Percentiles rank a stretch among this genome's conserved stretches.
Conservation (phyloP, 2,113 vertebrate species). For the Thalassarche chlororhynchos region DNA sequence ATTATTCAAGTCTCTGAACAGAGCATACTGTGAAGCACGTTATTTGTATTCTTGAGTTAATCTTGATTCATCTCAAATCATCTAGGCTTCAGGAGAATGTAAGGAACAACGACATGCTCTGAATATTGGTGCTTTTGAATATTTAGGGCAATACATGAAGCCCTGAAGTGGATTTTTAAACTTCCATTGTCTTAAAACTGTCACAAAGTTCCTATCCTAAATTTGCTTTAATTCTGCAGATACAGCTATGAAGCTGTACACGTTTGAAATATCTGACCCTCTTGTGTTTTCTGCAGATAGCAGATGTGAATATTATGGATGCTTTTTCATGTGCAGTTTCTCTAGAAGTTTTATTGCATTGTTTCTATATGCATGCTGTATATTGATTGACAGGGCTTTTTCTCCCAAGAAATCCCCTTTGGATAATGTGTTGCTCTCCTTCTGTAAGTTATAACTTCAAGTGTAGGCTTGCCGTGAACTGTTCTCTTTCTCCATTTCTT, state of each 20-base stretch:
- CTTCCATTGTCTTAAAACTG: neutral
- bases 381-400: neutral
- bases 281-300: neutral
- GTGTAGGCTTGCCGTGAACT: neutral
- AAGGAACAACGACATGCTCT: neutral
- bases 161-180: neutral
- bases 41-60: neutral
- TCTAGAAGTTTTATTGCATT: neutral
- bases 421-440: neutral
- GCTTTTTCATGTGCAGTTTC: neutral
- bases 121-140: neutral
- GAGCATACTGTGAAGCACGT: neutral
- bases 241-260: neutral
- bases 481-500: neutral
- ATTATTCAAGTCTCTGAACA: neutral
- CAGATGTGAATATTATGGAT: neutral
- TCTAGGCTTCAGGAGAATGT: neutral
- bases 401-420: neutral
- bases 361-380: accelerated
- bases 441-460: neutral
- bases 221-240: neutral
- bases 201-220: neutral
- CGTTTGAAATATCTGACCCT: neutral
- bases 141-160: neutral
- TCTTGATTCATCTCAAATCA: neutral